Evolutionary conservation across 2,888 invertebrate genomes (phyloP).

Genomic region (Heliconius ethilla): DNA sequence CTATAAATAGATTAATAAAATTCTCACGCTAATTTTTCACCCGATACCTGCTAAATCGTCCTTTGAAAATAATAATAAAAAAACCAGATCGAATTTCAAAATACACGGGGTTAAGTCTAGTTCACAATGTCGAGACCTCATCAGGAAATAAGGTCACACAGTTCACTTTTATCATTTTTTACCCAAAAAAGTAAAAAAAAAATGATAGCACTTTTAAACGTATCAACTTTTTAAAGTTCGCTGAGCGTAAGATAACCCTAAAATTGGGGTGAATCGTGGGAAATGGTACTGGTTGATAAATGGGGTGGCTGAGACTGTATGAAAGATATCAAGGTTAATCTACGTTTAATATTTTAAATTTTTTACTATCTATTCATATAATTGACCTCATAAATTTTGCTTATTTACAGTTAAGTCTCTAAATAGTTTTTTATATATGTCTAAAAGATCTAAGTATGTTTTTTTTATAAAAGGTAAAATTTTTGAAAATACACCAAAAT

Average conservation of each 20-base stretch:
- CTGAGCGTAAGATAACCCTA: slow-evolving; percentile 70
- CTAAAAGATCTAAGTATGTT: too few relatives aligned
- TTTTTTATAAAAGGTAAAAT: too few relatives aligned
- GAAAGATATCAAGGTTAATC: slow-evolving; percentile 63
- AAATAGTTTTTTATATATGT: neutral
- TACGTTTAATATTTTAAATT: slow-evolving; percentile 59
- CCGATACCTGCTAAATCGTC: slow-evolving; percentile 43
- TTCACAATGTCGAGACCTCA: slow-evolving; percentile 78
- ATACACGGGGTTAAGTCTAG: slow-evolving; percentile 72
- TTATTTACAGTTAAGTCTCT: neutral
- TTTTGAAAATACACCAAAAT: neutral
- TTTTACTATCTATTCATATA: slow-evolving; percentile 34
- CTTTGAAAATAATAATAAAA: slow-evolving; percentile 50
- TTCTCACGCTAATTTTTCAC: slow-evolving; percentile 39
- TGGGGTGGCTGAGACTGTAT: slow-evolving; percentile 59
- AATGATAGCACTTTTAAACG: slow-evolving; percentile 72
- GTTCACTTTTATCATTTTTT: slow-evolving; percentile 58
- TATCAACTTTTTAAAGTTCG: slow-evolving; percentile 66
- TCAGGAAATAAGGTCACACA: slow-evolving; percentile 74
- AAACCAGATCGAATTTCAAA: slow-evolving; percentile 76
- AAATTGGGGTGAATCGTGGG: slow-evolving; percentile 78
- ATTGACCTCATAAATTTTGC: slow-evolving; percentile 26
- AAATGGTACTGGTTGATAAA: slow-evolving; percentile 55
- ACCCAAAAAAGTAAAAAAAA: slow-evolving; percentile 51
- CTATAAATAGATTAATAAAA: slow-evolving; percentile 15